phyloP scores from a whole-genome alignment of 2,797 vertebrate species.

The Mastacembelus armatus region DNA sequence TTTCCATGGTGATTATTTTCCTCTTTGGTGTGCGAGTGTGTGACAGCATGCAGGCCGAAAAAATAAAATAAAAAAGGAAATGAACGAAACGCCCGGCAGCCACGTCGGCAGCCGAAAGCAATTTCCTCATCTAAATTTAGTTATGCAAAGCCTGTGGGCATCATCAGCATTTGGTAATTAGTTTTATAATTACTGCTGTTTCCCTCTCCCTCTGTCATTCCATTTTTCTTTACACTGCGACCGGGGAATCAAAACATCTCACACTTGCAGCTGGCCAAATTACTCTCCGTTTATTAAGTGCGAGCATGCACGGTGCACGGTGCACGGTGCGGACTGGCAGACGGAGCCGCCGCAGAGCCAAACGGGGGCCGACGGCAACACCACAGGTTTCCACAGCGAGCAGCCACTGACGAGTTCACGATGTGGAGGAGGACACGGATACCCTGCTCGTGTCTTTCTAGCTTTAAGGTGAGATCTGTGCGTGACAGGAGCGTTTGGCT shows the following conservation, averaged over 20 bases:
- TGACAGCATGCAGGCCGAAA: constrained; percentile 56
- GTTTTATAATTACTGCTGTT: constrained; percentile 94
- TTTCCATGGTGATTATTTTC: constrained; percentile 84
- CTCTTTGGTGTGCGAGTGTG: constrained; percentile 40
- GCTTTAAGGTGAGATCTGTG: constrained; percentile 27
- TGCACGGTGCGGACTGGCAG: too few species aligned
- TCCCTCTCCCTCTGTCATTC: constrained; percentile 94
- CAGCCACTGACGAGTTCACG: constrained; percentile 44
- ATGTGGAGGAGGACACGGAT: constrained; percentile 15
- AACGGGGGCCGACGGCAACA: background rate
- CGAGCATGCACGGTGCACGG: constrained; percentile 79
- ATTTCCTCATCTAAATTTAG: constrained; percentile 99
- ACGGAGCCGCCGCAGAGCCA: constrained; percentile 10
- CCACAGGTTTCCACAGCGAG: constrained; percentile 2
- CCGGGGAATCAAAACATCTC: constrained; percentile 96
- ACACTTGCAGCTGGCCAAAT: constrained; percentile 96
- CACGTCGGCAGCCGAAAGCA: constrained; percentile 89
- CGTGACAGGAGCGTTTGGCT: constrained; percentile 23
- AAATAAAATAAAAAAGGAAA: constrained; percentile 21
- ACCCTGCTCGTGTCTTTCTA: background rate
- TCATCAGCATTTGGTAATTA: constrained; percentile 99
- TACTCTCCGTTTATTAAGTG: constrained; percentile 92
- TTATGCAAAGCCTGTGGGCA: constrained; percentile 99
- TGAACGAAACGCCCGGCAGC: constrained; percentile 50
- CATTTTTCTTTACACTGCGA: constrained; percentile 95